Evolutionary conservation across 2,888 invertebrate species (phyloP).

Genomic region (Drosophila lutescens): DNA sequence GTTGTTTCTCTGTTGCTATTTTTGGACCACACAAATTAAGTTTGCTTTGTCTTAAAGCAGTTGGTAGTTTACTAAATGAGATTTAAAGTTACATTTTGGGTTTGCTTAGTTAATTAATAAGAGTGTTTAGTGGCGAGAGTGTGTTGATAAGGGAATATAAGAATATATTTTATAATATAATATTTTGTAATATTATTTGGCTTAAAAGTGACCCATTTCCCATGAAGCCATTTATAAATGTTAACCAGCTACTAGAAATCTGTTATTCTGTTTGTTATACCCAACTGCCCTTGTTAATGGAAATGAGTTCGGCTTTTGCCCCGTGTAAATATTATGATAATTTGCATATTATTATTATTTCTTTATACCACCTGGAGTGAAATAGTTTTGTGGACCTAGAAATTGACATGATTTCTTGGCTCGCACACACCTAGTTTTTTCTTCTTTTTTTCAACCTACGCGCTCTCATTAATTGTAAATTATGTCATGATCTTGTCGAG

Average conservation of each 20-base stretch:
- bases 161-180: too few species aligned
- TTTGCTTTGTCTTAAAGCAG: constrained; percentile 24
- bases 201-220: too few species aligned
- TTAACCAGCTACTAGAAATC: constrained; percentile 4
- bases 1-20: constrained; percentile 30
- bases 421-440: constrained; percentile 12
- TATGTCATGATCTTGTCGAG: constrained; percentile 31
- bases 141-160: too few species aligned
- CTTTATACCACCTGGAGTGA: not conserved
- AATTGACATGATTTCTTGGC: constrained; percentile 20
- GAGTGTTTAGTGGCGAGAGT: too few species aligned
- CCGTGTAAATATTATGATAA: constrained; percentile 15
- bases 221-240: not conserved
- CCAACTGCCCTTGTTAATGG: not conserved
- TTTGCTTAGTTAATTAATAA: too few species aligned
- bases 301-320: constrained; percentile 16
- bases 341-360: constrained; percentile 25
- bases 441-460: constrained; percentile 7
- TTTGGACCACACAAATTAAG: constrained; percentile 28
- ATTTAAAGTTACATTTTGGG: too few species aligned
- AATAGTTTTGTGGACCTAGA: constrained; percentile 8
- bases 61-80: constrained; percentile 2
- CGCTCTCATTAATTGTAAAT: constrained; percentile 28
- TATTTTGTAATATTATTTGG: too few species aligned
- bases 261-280: not conserved